Evolutionary conservation across 2,888 invertebrate genomes (phyloP).

Genomic region (Petrolisthes cinctipes): DNA sequence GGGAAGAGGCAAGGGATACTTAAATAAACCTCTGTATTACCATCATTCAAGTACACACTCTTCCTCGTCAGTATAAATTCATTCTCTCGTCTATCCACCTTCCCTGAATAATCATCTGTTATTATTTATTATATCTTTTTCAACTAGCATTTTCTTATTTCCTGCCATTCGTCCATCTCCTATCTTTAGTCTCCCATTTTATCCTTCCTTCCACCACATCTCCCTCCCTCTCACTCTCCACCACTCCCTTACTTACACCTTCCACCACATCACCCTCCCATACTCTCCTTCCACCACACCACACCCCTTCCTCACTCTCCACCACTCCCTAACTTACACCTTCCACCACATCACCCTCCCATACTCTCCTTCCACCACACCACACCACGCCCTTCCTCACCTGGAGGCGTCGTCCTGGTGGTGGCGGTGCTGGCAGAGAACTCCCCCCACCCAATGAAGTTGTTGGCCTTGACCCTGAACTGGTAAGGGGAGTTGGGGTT

Average conservation of each 20-base stretch:
- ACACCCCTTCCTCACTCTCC: too few relatives aligned
- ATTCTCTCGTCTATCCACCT: not conserved
- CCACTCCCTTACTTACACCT: too few relatives aligned
- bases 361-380: not conserved
- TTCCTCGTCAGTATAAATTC: not conserved
- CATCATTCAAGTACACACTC: not conserved
- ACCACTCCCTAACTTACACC: too few relatives aligned
- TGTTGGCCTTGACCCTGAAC: conserved; percentile 88
- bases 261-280: too few relatives aligned
- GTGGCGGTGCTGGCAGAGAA: conserved; percentile 83
- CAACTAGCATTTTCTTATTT: too few relatives aligned
- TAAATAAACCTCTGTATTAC: not conserved
- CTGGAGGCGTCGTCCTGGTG: conserved; percentile 76
- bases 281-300: too few relatives aligned
- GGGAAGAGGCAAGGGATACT: too few relatives aligned
- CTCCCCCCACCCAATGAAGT: conserved; percentile 90
- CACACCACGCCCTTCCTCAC: conserved; percentile 24
- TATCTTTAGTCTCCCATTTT: too few relatives aligned
- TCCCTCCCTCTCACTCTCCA: too few relatives aligned
- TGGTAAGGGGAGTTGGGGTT: conserved; percentile 85
- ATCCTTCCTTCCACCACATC: too few relatives aligned
- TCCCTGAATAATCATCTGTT: not conserved
- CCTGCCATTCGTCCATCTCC: too few relatives aligned
- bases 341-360: not conserved
- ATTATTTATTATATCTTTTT: too few relatives aligned